Percentiles rank a stretch among this genome's conserved stretches.
Evolutionary conservation across 2,797 vertebrate species (phyloP).

Genomic region (Aeoliscus strigatus): DNA sequence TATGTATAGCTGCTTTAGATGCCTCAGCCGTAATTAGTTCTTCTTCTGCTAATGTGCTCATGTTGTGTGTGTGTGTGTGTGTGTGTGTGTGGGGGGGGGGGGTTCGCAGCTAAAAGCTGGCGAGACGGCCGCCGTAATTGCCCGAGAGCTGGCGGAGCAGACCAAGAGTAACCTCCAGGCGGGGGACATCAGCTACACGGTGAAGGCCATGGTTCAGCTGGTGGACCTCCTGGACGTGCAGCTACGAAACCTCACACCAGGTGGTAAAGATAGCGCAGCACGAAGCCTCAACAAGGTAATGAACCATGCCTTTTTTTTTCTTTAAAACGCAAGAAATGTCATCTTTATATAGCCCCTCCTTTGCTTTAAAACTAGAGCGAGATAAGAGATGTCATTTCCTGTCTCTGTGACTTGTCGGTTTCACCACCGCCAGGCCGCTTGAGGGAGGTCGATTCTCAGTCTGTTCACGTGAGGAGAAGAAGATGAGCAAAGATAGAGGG

Average conservation of each 20-base stretch:
- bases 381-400: too few relatives aligned
- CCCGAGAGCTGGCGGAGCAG: slow-evolving; percentile 91
- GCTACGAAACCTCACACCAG: slow-evolving; percentile 91
- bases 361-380: neutral
- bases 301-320: neutral
- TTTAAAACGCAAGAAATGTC: too few relatives aligned
- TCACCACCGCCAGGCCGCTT: too few relatives aligned
- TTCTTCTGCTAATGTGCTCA: neutral
- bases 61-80: neutral
- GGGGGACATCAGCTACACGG: slow-evolving; percentile 90
- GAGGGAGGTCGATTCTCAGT: too few relatives aligned
- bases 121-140: slow-evolving; percentile 93
- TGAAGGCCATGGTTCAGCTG: slow-evolving; percentile 92
- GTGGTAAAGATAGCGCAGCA: slow-evolving; percentile 94
- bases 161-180: slow-evolving; percentile 89
- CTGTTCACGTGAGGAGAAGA: too few relatives aligned
- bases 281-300: slow-evolving; percentile 95
- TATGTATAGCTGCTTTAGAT: neutral
- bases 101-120: slow-evolving; percentile 84
- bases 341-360: neutral
- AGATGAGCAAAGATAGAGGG: too few relatives aligned
- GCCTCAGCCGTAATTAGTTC: neutral
- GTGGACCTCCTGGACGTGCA: slow-evolving; percentile 94
- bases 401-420: too few relatives aligned
- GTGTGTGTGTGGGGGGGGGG: too few relatives aligned